Base-by-base conservation (phyloP, 23 tunicate species). In the Phallusia fumigata region DNA sequence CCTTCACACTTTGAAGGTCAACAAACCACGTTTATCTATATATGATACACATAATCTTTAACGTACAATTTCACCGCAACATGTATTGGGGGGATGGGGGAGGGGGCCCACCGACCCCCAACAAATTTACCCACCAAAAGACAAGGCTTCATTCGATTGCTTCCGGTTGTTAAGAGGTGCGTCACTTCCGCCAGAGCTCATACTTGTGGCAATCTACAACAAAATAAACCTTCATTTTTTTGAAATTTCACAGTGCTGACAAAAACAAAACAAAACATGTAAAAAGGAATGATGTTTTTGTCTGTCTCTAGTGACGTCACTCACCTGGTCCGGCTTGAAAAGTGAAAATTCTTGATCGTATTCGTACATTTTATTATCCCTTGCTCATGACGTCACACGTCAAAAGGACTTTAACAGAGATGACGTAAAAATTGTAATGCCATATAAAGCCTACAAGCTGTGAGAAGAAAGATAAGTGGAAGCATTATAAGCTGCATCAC, bases 81-180 rank as follows among this genome's bases (percentile, higher is more conserved):
- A n/a, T n/a, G n/a, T n/a, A n/a, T n/a, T n/a, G n/a, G n/a, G n/a
- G n/a, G n/a, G n/a, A 45, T 24, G 36, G n/a, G 19, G 45, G 13
- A 76, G 24, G 15, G 10, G 15, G 13, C 13, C 18, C 58, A 51
- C 18, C 18, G 18, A 51, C 15, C 58, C 58, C 58, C 18, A 18
- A 15, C 12, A 36, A 78, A 33, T 73, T 83, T 84, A 83, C 15
- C 84, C 82, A 45, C 88, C 78, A 36, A 84, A 65, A 8, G 76
- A 49, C 31, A 89, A 75, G 3, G 80, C 88, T 18, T 89, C 94
- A 45, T 89, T 89, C 24, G 85, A 45, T 81, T 79, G 84, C 52
- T 89, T 89, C 32, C 78, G 52, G 53, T 80, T 89, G 81, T 84
- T 51, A 5, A 10, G 6, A 12, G 87, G 87, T 30, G 28, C 31